Percentiles rank a stretch among this genome's conserved stretches.
Evolutionary conservation across 2,888 invertebrate species (phyloP).

Genomic region (Pheosia gnoma): DNA sequence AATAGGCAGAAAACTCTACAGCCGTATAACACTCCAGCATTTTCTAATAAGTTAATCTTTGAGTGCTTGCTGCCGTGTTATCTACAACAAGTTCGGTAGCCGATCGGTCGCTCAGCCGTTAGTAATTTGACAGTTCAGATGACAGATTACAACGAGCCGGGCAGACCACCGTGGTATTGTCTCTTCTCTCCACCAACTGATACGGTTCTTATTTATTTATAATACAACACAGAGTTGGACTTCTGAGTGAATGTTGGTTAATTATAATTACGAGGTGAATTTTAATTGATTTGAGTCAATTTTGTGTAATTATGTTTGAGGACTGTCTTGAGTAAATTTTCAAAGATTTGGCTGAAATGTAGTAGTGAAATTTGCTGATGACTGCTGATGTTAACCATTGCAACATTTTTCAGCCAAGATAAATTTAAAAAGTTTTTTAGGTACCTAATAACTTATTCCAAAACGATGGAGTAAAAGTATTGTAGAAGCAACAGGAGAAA

Average conservation of each 20-base stretch:
- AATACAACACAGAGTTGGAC: slow-evolving; percentile 58
- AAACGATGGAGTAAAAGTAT: no score
- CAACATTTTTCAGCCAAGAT: no score
- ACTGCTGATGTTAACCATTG: no score
- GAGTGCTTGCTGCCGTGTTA: slow-evolving; percentile 66
- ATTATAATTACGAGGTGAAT: slow-evolving; percentile 3
- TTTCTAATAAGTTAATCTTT: slow-evolving; percentile 47
- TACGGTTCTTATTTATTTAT: slow-evolving; percentile 72
- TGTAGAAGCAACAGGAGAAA: no score
- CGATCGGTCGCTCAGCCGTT: slow-evolving; percentile 82
- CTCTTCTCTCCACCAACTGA: slow-evolving; percentile 62
- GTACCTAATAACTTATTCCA: no score
- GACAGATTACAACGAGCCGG: slow-evolving; percentile 78
- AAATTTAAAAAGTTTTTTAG: no score
- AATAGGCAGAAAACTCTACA: slow-evolving; percentile 26
- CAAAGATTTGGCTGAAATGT: no score
- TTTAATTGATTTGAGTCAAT: not conserved
- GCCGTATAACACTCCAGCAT: slow-evolving; percentile 20
- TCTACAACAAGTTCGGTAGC: slow-evolving; percentile 83
- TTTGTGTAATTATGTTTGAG: no score
- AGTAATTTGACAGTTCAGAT: slow-evolving; percentile 84
- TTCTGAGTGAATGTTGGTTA: slow-evolving; percentile 49
- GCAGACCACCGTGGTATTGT: slow-evolving; percentile 79
- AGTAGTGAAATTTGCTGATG: no score
- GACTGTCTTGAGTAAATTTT: no score